Base-by-base conservation (phyloP, 35 echinoderm and acorn worm genomes). In the Nesometra sesokonis region DNA sequence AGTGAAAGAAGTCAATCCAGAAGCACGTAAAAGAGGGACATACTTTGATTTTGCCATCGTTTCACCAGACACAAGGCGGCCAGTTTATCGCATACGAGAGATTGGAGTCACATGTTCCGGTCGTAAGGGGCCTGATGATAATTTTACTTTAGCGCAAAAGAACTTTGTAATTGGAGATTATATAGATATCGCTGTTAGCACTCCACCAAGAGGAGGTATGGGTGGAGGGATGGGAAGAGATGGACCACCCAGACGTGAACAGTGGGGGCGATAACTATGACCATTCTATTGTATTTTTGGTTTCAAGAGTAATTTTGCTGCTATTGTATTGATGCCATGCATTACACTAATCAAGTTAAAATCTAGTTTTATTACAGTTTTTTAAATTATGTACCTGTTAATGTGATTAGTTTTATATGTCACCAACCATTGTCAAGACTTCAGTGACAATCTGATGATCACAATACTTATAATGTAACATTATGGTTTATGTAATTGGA, bases 61-160 rank as follows among this genome's bases (percentile, higher is more conserved):
- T 11, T 94, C 84, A 33, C 96, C 96, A 17, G 88, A 93, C 76
- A 67, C 36, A 15, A 57, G 90, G 34, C 33, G 37, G 5, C 80
- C 80, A 30, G 77, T 84, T 47, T 99, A 99, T 88, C 89, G 88
- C 32, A 77, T 99, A 77, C 89, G 85, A 31, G 93, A 99, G 79
- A 99, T 99, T 47, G 96, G 96, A 1, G 94, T 93, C 92, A 99
- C 96, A 34, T 99, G 96, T 86, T 99, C 96, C 0, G 96, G 96
- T 32, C 87, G 92, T 17, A 99, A 99, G 40, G 96, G 96, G 0
- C 92, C 96, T 0, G 96, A 99, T 78, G 96, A 99, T 52, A 81
- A 82, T 46, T 87, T 94, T 3, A 94, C 96, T 3, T 78, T 99
- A 17, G 84, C 81, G 0, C 84, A 85, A 33, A 90, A 90, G 82